phyloP scores from a whole-genome alignment of 2,113 vertebrate genomes.

The Regulus satrapa region DNA sequence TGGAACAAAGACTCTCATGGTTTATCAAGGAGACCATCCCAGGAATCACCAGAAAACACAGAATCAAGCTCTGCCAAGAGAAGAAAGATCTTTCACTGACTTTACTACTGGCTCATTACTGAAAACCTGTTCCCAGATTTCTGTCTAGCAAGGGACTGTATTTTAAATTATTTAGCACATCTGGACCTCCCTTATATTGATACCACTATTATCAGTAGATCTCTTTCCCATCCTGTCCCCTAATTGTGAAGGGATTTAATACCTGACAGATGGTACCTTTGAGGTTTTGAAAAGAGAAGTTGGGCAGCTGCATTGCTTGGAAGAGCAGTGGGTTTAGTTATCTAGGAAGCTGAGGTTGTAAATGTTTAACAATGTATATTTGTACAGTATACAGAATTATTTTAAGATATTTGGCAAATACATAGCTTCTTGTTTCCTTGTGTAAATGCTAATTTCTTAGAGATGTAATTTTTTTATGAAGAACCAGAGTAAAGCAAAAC shows the following conservation, averaged over 20 bases:
- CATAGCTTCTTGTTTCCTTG: conserved; percentile 1
- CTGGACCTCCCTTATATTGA: neutral
- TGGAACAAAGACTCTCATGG: neutral
- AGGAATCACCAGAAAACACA: neutral
- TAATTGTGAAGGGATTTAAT: neutral
- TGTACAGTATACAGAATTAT: conserved; percentile 66
- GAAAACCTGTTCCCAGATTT: neutral
- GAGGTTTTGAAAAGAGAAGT: neutral
- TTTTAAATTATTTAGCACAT: conserved; percentile 12
- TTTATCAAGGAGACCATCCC: neutral
- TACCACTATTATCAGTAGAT: neutral
- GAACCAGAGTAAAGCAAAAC: neutral
- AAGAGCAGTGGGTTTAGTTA: neutral
- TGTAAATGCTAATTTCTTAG: conserved; percentile 40
- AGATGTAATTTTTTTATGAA: conserved; percentile 8
- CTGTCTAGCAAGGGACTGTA: neutral
- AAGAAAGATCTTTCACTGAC: conserved; percentile 51
- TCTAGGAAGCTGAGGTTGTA: neutral
- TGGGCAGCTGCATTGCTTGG: neutral
- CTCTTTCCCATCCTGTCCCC: neutral
- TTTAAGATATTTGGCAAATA: conserved; percentile 47
- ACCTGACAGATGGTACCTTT: neutral
- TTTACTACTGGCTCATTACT: neutral
- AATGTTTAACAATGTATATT: conserved; percentile 59
- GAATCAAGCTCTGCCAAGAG: conserved; percentile 35